phyloP scores from a whole-genome alignment of 2,888 invertebrate species.

The Coecobrya sp. region DNA sequence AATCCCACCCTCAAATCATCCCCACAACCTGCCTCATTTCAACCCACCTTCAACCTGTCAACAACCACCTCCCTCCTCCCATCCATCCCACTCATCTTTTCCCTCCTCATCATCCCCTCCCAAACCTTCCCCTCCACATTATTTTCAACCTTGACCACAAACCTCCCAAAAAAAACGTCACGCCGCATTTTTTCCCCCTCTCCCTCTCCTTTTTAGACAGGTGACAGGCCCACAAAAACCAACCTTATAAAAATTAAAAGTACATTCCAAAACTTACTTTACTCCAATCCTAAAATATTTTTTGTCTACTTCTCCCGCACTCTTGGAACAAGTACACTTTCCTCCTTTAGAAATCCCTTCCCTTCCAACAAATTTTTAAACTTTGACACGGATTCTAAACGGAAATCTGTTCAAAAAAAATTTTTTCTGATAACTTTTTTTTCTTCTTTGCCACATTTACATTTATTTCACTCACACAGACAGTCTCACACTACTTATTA shows the following conservation, averaged over 20 bases:
- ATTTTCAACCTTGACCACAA: not conserved
- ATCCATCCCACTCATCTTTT: too few relatives aligned
- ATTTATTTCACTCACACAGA: conserved; percentile 43
- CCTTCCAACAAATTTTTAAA: not conserved
- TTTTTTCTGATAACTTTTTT: not conserved
- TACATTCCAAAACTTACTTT: conserved; percentile 24
- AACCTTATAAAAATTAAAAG: not conserved
- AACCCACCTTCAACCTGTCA: too few relatives aligned
- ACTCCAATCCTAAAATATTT: too few relatives aligned
- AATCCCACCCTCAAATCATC: too few relatives aligned
- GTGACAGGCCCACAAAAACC: not conserved
- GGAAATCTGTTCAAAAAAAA: conserved; percentile 44
- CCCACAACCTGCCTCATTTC: too few relatives aligned
- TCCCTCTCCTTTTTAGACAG: not conserved
- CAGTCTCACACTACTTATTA: not conserved
- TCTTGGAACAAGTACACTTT: conserved; percentile 19
- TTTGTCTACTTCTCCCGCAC: not conserved
- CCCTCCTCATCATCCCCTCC: not conserved
- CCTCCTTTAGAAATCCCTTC: not conserved
- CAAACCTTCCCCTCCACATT: not conserved
- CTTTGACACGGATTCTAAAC: not conserved
- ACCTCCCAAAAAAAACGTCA: not conserved
- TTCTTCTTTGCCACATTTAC: conserved; percentile 45
- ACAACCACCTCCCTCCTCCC: too few relatives aligned
- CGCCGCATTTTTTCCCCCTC: not conserved